A percentile compares a stretch with the other conserved stretches of the same genome.
phyloP scores from a whole-genome alignment of 2,888 invertebrate genomes.

The Zeuzera pyrina region DNA sequence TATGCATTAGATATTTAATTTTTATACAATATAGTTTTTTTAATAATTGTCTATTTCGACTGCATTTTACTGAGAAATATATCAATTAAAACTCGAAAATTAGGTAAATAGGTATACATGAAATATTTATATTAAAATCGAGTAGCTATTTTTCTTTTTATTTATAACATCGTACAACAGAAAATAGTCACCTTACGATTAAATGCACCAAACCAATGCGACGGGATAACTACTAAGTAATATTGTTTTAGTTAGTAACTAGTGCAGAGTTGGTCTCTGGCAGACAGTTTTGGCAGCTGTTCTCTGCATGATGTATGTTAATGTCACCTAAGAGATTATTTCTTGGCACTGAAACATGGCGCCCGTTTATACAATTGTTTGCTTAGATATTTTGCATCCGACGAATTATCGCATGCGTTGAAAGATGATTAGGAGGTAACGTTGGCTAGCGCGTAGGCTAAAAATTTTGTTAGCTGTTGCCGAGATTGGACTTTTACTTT shows the following conservation, averaged over 20 bases:
- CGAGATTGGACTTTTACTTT: too few species aligned
- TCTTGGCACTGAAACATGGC: conserved; percentile 58
- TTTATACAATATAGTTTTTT: too few species aligned
- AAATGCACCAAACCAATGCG: conserved; percentile 22
- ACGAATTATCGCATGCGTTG: conserved; percentile 4
- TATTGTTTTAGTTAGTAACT: conserved; percentile 63
- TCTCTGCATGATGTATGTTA: conserved; percentile 62
- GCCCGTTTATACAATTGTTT: conserved; percentile 48
- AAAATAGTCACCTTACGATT: conserved; percentile 8
- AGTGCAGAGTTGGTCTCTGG: conserved; percentile 35
- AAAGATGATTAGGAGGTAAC: too few species aligned
- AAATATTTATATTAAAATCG: too few species aligned
- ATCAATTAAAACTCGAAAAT: too few species aligned
- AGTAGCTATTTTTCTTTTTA: too few species aligned
- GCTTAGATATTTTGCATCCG: conserved; percentile 44
- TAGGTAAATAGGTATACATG: too few species aligned
- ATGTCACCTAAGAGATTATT: conserved; percentile 67
- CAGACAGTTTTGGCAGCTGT: conserved; percentile 62
- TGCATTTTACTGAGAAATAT: too few species aligned
- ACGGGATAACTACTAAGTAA: conserved; percentile 46
- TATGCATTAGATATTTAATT: too few species aligned
- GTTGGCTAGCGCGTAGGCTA: conserved; percentile 20
- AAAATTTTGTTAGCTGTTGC: conserved; percentile 11
- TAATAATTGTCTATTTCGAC: too few species aligned
- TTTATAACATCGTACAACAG: too few species aligned